Evolutionary conservation across 2,797 vertebrate genomes (phyloP), one percentile per base, ranked within the genome.

Genomic region (Gobio occitaniae): DNA sequence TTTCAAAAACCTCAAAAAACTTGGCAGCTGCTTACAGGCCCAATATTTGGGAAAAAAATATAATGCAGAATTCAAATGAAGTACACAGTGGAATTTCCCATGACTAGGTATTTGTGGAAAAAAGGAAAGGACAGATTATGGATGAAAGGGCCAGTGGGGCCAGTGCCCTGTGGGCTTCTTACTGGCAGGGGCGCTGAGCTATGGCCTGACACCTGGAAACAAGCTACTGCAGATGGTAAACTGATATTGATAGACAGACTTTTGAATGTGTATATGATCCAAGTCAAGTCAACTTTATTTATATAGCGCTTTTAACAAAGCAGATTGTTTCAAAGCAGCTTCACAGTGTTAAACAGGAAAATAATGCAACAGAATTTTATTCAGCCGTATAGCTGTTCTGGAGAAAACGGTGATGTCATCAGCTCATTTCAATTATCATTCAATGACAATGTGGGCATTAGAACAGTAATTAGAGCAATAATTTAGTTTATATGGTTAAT

Each of bases 21-120:
- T 86, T 88, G 85, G 81, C 88, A 89, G 81, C 19, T 72, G 50
- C 59, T 75, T 65, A 29, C 47, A 84, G 66, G 78, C 82, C 78
- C 84, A 77, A 84, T 56, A 61, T 44, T 63, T 29, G 25, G 11
- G 6, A 13, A 7, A 32, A 65, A 65, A 44, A 10, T 25, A 65
- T 65, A 65, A 32, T 65, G 13, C 25, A 32, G 5, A 63, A 63
- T 63, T 69, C 47, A 48, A 78, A 82, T 56, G 29, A 71, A 82
- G 25, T 56, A 56, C 78, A 85, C 78, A 70, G 68, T 85, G 78
- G 36, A 89, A 81, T 87, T 89, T 87, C 74, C 56, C 44, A 78
- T 69, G 78, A 56, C 84, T 86, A 70, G 50, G 71, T 87, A 84
- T 86, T 85, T 85, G 16, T 16, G 9, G 48, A 74, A 86, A 77